Conservation (phyloP, 2,888 invertebrate species). For the Metellina segmentata region DNA sequence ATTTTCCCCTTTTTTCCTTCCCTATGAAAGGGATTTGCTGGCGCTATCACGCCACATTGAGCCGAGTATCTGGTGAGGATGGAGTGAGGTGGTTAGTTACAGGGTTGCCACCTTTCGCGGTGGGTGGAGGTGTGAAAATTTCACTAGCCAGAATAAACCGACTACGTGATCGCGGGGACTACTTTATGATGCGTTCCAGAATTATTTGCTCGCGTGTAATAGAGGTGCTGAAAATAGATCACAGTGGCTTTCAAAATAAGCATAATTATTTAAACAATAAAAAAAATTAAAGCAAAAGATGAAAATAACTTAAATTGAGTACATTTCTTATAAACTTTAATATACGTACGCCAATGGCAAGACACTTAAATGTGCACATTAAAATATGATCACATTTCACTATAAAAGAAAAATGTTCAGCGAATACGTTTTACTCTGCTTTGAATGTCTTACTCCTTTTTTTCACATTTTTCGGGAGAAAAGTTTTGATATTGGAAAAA, state of each 20-base stretch:
- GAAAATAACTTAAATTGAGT: too few species aligned
- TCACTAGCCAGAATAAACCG: neutral
- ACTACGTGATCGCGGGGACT: neutral
- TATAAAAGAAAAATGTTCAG: too few species aligned
- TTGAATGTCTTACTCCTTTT: too few species aligned
- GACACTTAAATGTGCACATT: too few species aligned
- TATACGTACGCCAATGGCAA: too few species aligned
- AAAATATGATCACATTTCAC: too few species aligned
- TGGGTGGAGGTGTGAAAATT: constrained; percentile 31
- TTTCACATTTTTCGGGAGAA: too few species aligned
- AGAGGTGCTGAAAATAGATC: neutral
- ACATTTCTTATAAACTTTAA: too few species aligned
- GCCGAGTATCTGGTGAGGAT: constrained; percentile 69
- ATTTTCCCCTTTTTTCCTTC: constrained; percentile 11
- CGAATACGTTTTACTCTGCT: too few species aligned
- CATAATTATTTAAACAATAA: too few species aligned
- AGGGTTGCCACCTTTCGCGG: constrained; percentile 52
- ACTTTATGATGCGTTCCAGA: neutral
- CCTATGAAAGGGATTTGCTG: constrained; percentile 72
- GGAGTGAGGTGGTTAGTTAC: constrained; percentile 71
- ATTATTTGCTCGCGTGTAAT: neutral
- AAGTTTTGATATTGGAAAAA: too few species aligned
- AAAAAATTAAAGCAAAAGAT: too few species aligned
- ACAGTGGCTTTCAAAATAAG: neutral
- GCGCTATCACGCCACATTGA: constrained; percentile 77